phyloP scores from a whole-genome alignment of 2,888 invertebrate species.

The Blastobasis adustella region DNA sequence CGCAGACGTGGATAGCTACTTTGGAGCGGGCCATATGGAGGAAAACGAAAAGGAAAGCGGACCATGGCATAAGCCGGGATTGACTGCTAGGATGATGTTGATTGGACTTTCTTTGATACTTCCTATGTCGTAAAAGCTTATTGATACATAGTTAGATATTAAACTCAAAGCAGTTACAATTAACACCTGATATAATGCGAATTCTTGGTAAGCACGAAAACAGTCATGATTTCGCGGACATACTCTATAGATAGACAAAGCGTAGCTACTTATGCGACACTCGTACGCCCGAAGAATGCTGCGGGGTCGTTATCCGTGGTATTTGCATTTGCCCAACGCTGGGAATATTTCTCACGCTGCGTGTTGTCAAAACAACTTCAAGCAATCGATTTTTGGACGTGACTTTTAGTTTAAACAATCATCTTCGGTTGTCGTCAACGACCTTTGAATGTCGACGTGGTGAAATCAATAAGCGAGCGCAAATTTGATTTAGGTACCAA shows the following conservation, averaged over 20 bases:
- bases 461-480: conserved; percentile 4
- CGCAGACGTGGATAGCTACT: too few relatives aligned
- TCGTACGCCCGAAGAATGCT: not conserved
- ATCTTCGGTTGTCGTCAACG: conserved; percentile 27
- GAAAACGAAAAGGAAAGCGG: too few relatives aligned
- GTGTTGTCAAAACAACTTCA: conserved; percentile 17
- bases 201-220: not conserved
- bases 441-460: conserved; percentile 42
- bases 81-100: too few relatives aligned
- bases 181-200: too few relatives aligned
- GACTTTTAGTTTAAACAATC: conserved; percentile 24
- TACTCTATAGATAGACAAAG: too few relatives aligned
- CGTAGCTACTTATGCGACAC: not conserved
- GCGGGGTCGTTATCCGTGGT: conserved; percentile 11
- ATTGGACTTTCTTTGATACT: too few relatives aligned
- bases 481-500: too few relatives aligned
- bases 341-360: conserved; percentile 12
- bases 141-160: too few relatives aligned
- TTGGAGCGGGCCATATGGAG: too few relatives aligned
- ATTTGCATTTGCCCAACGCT: conserved; percentile 11
- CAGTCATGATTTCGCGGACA: not conserved
- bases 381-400: conserved; percentile 20
- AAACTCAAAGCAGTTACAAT: too few relatives aligned
- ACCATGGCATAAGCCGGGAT: too few relatives aligned
- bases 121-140: too few relatives aligned